These are phyloP conservation scores for Lineus longissimus DNA, from an alignment of 1,140 invertebrate species.

Conservation along the genomic window DNA sequence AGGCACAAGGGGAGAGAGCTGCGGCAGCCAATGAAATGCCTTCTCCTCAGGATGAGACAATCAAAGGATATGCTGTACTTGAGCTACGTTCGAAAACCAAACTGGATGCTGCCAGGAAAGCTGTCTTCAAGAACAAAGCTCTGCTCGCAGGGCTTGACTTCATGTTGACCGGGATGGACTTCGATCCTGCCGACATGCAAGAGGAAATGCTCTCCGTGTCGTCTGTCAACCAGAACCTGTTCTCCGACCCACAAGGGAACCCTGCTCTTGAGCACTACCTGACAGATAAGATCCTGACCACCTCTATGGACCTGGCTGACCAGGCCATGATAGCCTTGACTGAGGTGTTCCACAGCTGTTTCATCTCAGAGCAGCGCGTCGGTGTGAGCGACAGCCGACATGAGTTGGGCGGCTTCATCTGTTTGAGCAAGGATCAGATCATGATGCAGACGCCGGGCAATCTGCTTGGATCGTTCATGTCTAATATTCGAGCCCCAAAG, in stretches of 20 bases:
- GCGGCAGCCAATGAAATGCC: conserved; percentile 1
- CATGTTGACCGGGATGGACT: conserved; percentile 11
- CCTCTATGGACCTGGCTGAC: conserved; percentile 30
- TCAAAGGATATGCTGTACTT: conserved; percentile 42
- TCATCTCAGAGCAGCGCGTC: conserved; percentile 44
- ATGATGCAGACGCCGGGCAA: conserved; percentile 42
- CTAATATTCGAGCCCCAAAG: conserved; percentile 39
- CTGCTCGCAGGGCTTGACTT: conserved; percentile 10
- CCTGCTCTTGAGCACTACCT: conserved; percentile 44
- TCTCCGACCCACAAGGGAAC: conserved; percentile 38
- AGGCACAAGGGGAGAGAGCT: neutral
- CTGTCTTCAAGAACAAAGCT: conserved; percentile 24
- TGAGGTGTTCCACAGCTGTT: conserved; percentile 52
- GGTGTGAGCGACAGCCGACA: conserved; percentile 29
- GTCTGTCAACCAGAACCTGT: conserved; percentile 33
- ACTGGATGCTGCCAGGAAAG: conserved; percentile 38
- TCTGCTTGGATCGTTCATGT: conserved; percentile 45
- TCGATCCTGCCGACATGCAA: conserved; percentile 29
- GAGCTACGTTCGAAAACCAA: conserved; percentile 43
- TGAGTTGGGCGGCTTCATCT: conserved; percentile 47
- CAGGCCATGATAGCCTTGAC: conserved; percentile 39
- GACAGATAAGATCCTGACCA: conserved; percentile 34
- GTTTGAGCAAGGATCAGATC: conserved; percentile 48
- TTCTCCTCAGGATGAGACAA: neutral
- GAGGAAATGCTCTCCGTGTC: conserved; percentile 33